A percentile compares a stretch with the other conserved stretches of the same genome.
These are phyloP conservation scores for Xenops minutus DNA, from an alignment of 2,797 vertebrate genomes.

Conservation along the genomic window DNA sequence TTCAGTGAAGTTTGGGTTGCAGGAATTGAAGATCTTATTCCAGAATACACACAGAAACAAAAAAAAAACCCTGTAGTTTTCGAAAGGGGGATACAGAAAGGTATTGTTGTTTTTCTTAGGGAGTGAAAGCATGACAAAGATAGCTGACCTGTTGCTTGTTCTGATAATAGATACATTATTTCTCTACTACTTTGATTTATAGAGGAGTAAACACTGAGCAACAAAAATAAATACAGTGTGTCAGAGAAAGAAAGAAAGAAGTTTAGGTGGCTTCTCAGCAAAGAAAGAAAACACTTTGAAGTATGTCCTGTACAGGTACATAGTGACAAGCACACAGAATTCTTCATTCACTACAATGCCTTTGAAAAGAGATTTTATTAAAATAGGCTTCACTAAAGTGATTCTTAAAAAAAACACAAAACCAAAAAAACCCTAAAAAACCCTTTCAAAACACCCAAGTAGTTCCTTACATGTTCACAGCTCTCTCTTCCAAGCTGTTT, in stretches of 20 bases:
- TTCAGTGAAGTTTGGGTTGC: neutral
- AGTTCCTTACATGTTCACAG: neutral
- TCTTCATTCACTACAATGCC: neutral
- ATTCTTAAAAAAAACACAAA: neutral
- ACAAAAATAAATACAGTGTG: neutral
- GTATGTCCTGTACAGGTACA: neutral
- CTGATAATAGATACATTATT: neutral
- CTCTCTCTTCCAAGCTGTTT: neutral
- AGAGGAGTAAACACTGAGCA: neutral
- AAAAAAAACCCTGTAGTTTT: neutral
- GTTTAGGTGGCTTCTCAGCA: neutral
- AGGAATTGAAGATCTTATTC: neutral
- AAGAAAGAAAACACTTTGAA: slow-evolving; percentile 3
- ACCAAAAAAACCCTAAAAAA: too few species aligned
- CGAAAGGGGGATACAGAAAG: neutral
- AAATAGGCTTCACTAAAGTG: neutral
- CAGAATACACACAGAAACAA: neutral
- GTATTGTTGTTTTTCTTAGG: neutral
- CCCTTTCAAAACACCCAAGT: neutral
- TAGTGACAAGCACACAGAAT: neutral
- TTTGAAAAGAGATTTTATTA: neutral
- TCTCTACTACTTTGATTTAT: neutral
- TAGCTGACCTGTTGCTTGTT: neutral
- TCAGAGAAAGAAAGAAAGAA: neutral
- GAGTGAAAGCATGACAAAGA: neutral